These are phyloP conservation scores for Bostrychus sinensis DNA, from an alignment of 2,113 vertebrate species.

Conservation along the genomic window DNA sequence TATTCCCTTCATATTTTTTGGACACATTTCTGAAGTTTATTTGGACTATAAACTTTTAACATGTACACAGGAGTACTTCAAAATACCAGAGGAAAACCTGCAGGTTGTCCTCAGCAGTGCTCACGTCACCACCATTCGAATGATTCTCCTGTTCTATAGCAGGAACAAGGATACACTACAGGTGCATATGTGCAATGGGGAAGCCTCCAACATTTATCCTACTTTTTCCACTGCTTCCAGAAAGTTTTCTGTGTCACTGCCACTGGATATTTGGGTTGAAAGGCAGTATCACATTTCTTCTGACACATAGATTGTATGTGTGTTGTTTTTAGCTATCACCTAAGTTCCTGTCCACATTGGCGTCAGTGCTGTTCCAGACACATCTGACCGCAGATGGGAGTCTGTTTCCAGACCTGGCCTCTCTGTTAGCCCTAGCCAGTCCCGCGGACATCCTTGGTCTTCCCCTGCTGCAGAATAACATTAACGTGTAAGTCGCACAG, in stretches of 20 bases:
- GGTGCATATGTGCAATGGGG: constrained; percentile 46
- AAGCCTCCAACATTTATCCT: neutral
- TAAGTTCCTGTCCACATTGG: constrained; percentile 71
- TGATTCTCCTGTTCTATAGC: constrained; percentile 76
- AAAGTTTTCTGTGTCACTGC: neutral
- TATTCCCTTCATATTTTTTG: neutral
- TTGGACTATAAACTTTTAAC: neutral
- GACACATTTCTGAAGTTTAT: neutral
- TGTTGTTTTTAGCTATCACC: constrained; percentile 70
- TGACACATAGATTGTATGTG: constrained; percentile 1
- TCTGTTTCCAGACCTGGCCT: constrained; percentile 72
- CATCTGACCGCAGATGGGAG: constrained; percentile 63
- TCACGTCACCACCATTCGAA: constrained; percentile 64
- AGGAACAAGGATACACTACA: constrained; percentile 64
- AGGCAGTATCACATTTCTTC: neutral
- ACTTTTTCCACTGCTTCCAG: neutral
- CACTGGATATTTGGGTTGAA: neutral
- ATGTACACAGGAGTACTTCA: constrained; percentile 77
- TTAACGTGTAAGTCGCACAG: constrained; percentile 67
- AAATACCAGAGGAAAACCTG: constrained; percentile 62
- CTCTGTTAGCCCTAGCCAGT: constrained; percentile 66
- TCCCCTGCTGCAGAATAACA: constrained; percentile 68
- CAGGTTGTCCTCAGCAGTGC: constrained; percentile 64
- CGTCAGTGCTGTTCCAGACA: constrained; percentile 73
- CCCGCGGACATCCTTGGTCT: constrained; percentile 70